Conservation (phyloP, 2,113 vertebrate species). For the Spheniscus mendiculus region DNA sequence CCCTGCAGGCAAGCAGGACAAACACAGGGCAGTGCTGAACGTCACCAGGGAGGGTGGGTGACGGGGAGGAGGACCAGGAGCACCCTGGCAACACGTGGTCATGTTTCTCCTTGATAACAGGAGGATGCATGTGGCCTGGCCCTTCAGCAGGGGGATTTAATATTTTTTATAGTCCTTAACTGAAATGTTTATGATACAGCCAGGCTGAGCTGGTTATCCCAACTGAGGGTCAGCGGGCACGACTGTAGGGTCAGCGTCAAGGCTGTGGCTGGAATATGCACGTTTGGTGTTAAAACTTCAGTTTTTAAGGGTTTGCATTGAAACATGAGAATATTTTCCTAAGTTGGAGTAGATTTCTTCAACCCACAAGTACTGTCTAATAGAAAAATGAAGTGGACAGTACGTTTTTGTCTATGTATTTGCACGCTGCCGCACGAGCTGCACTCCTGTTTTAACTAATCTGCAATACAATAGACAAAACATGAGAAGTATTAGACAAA, state of each 20-base stretch:
- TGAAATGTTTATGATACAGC: not conserved
- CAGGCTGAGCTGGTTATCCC: not conserved
- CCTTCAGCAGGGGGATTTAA: not conserved
- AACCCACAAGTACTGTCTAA: not conserved
- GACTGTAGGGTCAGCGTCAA: not conserved
- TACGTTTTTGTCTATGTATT: not conserved
- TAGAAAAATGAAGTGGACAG: not conserved
- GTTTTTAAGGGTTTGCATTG: not conserved
- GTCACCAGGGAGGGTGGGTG: not conserved
- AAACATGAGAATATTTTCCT: not conserved
- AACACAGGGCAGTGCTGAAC: not conserved
- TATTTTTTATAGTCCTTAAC: not conserved
- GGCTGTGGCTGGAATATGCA: not conserved
- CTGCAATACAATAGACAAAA: constrained; percentile 50
- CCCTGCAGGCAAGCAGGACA: not conserved
- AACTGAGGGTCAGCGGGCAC: rapidly evolving
- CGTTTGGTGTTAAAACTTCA: not conserved
- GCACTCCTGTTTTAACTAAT: not conserved
- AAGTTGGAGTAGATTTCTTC: not conserved
- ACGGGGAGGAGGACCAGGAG: not conserved
- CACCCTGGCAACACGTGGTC: not conserved
- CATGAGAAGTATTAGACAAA: constrained; percentile 58
- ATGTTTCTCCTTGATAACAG: not conserved
- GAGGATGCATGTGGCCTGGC: not conserved
- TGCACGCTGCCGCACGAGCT: rapidly evolving